Conservation (phyloP, 2,113 vertebrate genomes). For the Uria lomvia region DNA sequence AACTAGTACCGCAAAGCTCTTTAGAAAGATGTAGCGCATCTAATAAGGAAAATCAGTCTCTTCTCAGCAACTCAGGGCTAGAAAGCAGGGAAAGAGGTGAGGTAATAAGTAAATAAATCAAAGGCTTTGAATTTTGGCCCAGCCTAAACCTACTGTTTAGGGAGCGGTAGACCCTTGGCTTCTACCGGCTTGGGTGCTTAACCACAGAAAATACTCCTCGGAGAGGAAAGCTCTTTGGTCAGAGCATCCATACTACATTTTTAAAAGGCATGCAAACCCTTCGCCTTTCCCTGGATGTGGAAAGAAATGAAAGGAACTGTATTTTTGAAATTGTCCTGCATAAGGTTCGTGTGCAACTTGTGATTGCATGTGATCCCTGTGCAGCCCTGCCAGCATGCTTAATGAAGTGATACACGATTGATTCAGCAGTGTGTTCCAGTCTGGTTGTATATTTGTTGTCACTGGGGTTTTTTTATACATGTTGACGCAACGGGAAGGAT, state of each 20-base stretch:
- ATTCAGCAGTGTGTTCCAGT: neutral
- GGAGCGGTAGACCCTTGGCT: neutral
- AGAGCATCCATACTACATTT: neutral
- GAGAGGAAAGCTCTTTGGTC: neutral
- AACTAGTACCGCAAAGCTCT: neutral
- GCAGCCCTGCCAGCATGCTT: neutral
- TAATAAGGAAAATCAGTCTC: neutral
- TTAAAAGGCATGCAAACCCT: neutral
- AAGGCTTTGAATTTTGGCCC: neutral
- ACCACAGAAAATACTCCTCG: neutral
- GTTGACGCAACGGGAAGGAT: neutral
- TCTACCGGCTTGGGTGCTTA: neutral
- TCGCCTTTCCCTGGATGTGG: neutral
- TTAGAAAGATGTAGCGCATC: neutral
- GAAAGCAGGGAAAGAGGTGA: neutral
- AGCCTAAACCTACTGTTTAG: neutral
- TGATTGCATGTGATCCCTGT: neutral
- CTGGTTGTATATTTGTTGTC: neutral
- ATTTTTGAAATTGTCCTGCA: neutral
- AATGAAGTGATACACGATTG: neutral
- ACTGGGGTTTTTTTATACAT: fast-evolving
- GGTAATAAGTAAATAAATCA: neutral
- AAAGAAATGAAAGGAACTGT: neutral
- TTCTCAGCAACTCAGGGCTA: neutral
- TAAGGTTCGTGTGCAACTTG: neutral